phyloP scores from a whole-genome alignment of 2,888 invertebrate species.

The Leucoptera coffeella region DNA sequence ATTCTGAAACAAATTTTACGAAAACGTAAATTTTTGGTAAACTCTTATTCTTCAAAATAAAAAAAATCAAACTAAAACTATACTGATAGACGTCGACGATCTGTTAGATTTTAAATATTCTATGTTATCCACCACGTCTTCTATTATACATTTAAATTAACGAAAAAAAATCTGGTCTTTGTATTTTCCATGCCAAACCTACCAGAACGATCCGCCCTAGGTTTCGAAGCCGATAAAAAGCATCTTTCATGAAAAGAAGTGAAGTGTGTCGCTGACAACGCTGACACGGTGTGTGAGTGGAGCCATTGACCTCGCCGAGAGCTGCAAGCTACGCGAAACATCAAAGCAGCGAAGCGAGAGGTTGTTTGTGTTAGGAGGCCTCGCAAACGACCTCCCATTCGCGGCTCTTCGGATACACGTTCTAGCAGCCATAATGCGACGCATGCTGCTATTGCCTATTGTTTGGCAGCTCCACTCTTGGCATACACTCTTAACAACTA shows the following conservation, averaged over 20 bases:
- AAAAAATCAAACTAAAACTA: neutral
- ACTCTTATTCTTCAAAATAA: no score
- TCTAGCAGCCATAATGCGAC: constrained; percentile 25
- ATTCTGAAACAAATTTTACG: no score
- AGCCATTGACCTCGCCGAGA: no score
- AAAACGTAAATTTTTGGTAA: no score
- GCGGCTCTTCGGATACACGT: constrained; percentile 10
- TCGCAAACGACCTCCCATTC: constrained; percentile 29
- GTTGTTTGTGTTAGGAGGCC: constrained; percentile 1
- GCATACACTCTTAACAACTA: constrained; percentile 32
- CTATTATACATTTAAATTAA: no score
- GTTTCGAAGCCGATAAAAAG: no score
- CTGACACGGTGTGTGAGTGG: neutral
- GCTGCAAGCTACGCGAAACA: no score
- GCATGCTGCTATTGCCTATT: constrained; percentile 35
- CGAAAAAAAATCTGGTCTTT: no score
- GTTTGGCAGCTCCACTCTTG: constrained; percentile 48
- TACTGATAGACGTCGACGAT: neutral
- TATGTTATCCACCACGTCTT: neutral
- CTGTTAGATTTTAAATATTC: neutral
- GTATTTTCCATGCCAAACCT: no score
- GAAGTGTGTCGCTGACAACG: neutral
- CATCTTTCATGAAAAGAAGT: neutral
- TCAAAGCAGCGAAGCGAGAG: neutral
- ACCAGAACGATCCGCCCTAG: no score